These are phyloP conservation scores for Cacatua alba DNA, from an alignment of 2,113 vertebrate genomes.

Conservation along the genomic window DNA sequence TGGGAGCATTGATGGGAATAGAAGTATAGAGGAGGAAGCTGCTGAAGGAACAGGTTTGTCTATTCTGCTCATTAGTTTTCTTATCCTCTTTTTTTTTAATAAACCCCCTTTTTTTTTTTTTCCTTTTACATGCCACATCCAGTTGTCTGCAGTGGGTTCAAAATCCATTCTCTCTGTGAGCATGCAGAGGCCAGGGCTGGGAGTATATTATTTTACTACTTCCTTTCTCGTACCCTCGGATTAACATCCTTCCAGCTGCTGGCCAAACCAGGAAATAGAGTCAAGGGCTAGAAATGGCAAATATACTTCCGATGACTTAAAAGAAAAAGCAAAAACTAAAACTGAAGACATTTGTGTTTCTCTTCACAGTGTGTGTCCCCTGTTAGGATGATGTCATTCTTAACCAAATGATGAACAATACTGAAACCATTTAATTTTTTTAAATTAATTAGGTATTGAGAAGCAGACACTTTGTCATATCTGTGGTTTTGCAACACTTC, in stretches of 20 bases:
- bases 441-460: not conserved
- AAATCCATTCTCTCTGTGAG: not conserved
- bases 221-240: not conserved
- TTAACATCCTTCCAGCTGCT: conserved; percentile 6
- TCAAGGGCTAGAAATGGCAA: not conserved
- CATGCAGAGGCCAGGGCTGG: not conserved
- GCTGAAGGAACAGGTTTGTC: not conserved
- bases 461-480: not conserved
- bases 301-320: not conserved
- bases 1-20: not conserved
- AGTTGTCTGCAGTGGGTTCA: not conserved
- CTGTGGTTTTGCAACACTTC: not conserved
- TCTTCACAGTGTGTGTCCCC: not conserved
- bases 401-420: not conserved
- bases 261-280: conserved; percentile 1
- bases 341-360: not conserved
- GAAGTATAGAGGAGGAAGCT: not conserved
- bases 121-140: not conserved
- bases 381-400: not conserved
- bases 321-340: not conserved
- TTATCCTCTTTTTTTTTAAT: not conserved
- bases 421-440: not conserved
- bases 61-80: not conserved
- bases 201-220: conserved; percentile 3
- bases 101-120: not conserved